Evolutionary conservation across 2,888 invertebrate genomes (phyloP).

Genomic region (Cremastinae sp.): DNA sequence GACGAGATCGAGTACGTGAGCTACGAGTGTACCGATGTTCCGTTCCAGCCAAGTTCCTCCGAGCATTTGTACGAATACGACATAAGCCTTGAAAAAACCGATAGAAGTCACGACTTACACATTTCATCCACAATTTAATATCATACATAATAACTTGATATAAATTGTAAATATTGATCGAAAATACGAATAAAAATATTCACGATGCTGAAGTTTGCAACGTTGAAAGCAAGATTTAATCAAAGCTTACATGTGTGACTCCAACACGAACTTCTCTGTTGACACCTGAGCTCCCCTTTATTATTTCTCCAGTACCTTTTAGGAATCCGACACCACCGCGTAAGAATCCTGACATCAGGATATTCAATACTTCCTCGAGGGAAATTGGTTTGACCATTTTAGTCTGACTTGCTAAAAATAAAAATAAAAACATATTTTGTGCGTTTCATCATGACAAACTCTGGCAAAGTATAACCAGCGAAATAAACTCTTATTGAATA

Average conservation of each 20-base stretch:
- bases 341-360: slow-evolving; percentile 96
- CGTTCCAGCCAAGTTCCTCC: slow-evolving; percentile 97
- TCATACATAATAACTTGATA: background rate
- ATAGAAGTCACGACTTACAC: background rate
- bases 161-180: too few species aligned
- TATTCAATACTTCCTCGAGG: slow-evolving; percentile 93
- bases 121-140: background rate
- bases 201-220: too few species aligned
- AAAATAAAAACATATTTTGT: too few species aligned
- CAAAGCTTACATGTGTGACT: slow-evolving; percentile 92
- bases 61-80: slow-evolving; percentile 95
- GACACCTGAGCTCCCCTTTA: slow-evolving; percentile 95
- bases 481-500: slow-evolving; percentile 9
- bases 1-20: slow-evolving; percentile 94
- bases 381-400: slow-evolving; percentile 87
- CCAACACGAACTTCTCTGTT: slow-evolving; percentile 98
- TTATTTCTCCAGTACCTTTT: slow-evolving; percentile 96
- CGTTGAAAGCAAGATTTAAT: background rate
- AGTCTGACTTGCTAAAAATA: slow-evolving; percentile 81
- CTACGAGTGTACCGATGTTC: slow-evolving; percentile 91
- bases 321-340: slow-evolving; percentile 96
- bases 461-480: background rate
- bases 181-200: too few species aligned
- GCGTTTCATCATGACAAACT: too few species aligned
- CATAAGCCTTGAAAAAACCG: slow-evolving; percentile 90